phyloP scores from a whole-genome alignment of 2,888 invertebrate species.

The Cosmorhoe ocellata region DNA sequence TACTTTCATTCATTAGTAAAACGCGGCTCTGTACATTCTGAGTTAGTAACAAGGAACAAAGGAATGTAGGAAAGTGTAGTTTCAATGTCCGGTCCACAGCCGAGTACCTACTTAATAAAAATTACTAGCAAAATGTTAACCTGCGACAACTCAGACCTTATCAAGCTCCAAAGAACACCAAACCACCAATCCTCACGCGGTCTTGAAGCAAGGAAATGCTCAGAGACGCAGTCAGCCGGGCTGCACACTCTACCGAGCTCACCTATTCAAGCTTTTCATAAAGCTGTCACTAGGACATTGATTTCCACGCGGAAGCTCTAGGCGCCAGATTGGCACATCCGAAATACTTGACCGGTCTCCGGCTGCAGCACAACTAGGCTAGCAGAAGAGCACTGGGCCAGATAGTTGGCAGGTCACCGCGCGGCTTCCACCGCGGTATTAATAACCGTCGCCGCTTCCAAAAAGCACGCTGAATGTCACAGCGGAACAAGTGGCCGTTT shows the following conservation, averaged over 20 bases:
- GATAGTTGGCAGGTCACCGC: conserved; percentile 72
- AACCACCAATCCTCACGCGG: too few species aligned
- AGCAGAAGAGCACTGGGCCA: conserved; percentile 68
- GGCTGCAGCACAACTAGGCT: conserved; percentile 17
- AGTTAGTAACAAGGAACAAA: not conserved
- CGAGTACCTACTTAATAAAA: too few species aligned
- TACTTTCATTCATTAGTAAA: not conserved
- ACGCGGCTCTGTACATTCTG: not conserved
- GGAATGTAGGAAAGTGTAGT: not conserved
- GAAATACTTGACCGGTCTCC: not conserved
- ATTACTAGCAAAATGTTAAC: too few species aligned
- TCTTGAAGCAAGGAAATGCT: too few species aligned
- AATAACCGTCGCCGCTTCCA: conserved; percentile 6
- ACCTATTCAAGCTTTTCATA: too few species aligned
- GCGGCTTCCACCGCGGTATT: conserved; percentile 35
- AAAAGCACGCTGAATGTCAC: conserved; percentile 13
- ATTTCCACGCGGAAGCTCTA: conserved; percentile 2
- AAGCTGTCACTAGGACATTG: not conserved
- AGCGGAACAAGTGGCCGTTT: not conserved
- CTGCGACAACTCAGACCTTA: too few species aligned
- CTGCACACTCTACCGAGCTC: too few species aligned
- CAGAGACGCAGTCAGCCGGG: too few species aligned
- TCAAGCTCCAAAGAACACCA: too few species aligned
- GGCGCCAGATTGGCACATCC: conserved; percentile 11
- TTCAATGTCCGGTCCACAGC: too few species aligned